Conservation (phyloP, 2,888 invertebrate species). For the Cephus runcator region DNA sequence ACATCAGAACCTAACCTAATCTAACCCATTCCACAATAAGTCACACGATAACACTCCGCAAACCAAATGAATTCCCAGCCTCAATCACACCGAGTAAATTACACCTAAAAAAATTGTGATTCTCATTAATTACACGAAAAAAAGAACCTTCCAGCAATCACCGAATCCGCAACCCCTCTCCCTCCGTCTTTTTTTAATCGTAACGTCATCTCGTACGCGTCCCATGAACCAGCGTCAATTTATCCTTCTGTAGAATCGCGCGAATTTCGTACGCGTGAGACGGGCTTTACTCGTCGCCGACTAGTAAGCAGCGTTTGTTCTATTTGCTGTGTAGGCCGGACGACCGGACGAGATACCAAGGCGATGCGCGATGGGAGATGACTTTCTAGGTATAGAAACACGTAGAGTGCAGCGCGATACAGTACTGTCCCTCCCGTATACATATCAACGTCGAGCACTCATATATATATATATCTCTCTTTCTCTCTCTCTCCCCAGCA, state of each 20-base stretch:
- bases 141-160: neutral
- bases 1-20: neutral
- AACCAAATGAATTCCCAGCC: neutral
- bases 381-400: constrained; percentile 39
- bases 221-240: neutral
- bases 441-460: neutral
- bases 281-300: neutral
- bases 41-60: neutral
- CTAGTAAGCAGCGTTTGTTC: neutral
- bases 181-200: neutral
- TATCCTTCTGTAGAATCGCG: neutral
- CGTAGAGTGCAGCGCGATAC: constrained; percentile 26
- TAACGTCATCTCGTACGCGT: neutral
- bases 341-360: constrained; percentile 15
- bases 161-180: neutral
- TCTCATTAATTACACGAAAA: neutral
- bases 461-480: too few species aligned
- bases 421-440: neutral
- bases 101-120: neutral
- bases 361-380: constrained; percentile 30
- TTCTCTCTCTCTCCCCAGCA: neutral
- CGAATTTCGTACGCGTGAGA: neutral
- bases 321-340: constrained; percentile 15
- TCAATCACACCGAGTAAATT: neutral
- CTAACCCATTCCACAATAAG: neutral